phyloP scores from a whole-genome alignment of 1,140 invertebrate genomes.

The Orius insidiosus region DNA sequence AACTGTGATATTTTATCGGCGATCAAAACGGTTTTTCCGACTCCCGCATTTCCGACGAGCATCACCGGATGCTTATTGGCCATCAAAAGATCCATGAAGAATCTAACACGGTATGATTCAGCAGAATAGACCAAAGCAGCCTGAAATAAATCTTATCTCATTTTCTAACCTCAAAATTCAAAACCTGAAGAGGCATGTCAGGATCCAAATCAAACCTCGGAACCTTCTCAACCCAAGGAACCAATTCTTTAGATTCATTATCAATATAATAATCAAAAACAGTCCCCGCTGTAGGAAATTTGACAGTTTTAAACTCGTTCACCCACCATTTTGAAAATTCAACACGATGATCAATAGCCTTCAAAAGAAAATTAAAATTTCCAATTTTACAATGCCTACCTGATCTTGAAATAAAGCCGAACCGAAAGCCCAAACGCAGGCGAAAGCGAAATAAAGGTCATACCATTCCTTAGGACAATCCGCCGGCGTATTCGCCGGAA shows the following conservation, averaged over 20 bases:
- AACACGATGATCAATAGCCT: slow-evolving; percentile 48
- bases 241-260: slow-evolving; percentile 71
- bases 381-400: slow-evolving; percentile 30
- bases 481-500: slow-evolving; percentile 59
- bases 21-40: slow-evolving; percentile 76
- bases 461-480: slow-evolving; percentile 90
- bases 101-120: slow-evolving; percentile 78
- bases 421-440: slow-evolving; percentile 90
- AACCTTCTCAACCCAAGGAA: slow-evolving; percentile 74
- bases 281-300: slow-evolving; percentile 77
- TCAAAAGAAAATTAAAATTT: slow-evolving; percentile 12
- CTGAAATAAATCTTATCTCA: too few species aligned
- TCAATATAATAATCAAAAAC: slow-evolving; percentile 95
- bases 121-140: slow-evolving; percentile 82
- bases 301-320: slow-evolving; percentile 88
- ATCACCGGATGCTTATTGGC: slow-evolving; percentile 76
- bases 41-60: slow-evolving; percentile 81
- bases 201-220: slow-evolving; percentile 81
- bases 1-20: slow-evolving; percentile 67
- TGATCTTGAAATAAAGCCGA: slow-evolving; percentile 89
- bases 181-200: slow-evolving; percentile 75
- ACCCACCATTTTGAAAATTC: slow-evolving; percentile 97
- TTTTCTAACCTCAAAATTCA: too few species aligned
- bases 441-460: slow-evolving; percentile 91
- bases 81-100: slow-evolving; percentile 80